Conservation (phyloP, 2,113 vertebrate genomes). For the Castor canadensis region DNA sequence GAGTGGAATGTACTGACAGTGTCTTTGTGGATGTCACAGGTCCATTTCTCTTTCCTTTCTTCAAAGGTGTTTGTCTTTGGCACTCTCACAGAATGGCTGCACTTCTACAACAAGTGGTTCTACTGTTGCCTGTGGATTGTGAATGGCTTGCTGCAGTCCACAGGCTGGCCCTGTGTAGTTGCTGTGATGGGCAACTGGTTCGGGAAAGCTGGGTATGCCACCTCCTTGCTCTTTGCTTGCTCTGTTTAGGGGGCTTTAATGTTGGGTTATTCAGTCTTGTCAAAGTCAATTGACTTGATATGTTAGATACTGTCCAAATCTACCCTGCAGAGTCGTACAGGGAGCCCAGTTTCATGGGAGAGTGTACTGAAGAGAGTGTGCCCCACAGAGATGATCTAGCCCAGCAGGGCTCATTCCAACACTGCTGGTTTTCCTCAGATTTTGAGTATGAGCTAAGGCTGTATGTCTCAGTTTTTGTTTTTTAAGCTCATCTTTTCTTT, state of each 20-base stretch:
- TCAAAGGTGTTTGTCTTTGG: constrained; percentile 92
- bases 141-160: constrained; percentile 96
- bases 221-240: not conserved
- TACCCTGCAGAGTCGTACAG: not conserved
- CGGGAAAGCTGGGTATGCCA: constrained; percentile 91
- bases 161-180: constrained; percentile 97
- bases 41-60: not conserved
- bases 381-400: not conserved
- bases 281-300: not conserved
- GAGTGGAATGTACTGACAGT: not conserved
- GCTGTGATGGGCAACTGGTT: constrained; percentile 99
- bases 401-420: not conserved
- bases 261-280: not conserved
- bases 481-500: not conserved
- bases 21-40: not conserved
- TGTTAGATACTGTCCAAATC: not conserved
- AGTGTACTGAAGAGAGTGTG: not conserved
- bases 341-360: not conserved
- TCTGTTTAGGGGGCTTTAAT: not conserved
- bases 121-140: constrained; percentile 94
- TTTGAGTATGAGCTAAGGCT: not conserved
- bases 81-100: constrained; percentile 94
- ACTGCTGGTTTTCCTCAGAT: not conserved
- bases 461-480: not conserved
- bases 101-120: constrained; percentile 93